phyloP scores from a whole-genome alignment of 1,140 invertebrate genomes.

The Leptestheria dahalacensis region DNA sequence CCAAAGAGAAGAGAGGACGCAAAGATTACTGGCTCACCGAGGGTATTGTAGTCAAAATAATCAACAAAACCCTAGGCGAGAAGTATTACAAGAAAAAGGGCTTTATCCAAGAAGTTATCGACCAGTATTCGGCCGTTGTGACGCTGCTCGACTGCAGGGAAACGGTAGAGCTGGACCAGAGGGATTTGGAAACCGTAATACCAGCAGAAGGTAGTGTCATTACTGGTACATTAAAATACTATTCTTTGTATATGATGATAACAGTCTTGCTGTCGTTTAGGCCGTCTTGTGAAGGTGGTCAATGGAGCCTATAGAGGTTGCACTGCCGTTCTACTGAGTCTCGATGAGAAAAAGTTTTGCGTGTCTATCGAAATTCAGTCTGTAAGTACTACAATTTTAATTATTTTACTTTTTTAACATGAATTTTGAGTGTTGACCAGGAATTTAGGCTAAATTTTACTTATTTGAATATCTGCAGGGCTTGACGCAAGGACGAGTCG shows the following conservation, averaged over 20 bases:
- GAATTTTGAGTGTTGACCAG: no score
- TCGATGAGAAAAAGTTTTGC: conserved; percentile 60
- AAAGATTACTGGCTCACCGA: conserved; percentile 38
- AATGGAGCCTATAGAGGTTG: conserved; percentile 68
- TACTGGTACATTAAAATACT: no score
- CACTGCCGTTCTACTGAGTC: conserved; percentile 46
- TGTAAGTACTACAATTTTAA: conserved; percentile 1
- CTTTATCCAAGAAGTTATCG: conserved; percentile 52
- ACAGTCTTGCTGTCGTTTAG: conserved; percentile 24
- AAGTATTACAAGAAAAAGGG: conserved; percentile 85
- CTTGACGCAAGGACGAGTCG: conserved; percentile 40
- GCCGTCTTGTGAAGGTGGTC: conserved; percentile 54
- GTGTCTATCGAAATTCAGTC: conserved; percentile 47
- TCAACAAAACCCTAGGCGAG: conserved; percentile 73
- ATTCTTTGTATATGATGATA: no score
- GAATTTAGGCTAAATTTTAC: no score
- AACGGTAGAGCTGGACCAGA: conserved; percentile 64
- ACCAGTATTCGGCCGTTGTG: conserved; percentile 65
- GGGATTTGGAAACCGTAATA: conserved; percentile 89
- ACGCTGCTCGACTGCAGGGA: conserved; percentile 53
- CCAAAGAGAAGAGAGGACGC: conserved; percentile 45
- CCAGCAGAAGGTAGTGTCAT: conserved; percentile 66
- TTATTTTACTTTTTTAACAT: neutral
- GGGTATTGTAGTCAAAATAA: conserved; percentile 76
- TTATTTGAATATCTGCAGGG: conserved; percentile 29